Percentiles rank a stretch among this genome's conserved stretches.
These are phyloP conservation scores for Protula sp. DNA, from an alignment of 2,888 invertebrate genomes.

Conservation along the genomic window DNA sequence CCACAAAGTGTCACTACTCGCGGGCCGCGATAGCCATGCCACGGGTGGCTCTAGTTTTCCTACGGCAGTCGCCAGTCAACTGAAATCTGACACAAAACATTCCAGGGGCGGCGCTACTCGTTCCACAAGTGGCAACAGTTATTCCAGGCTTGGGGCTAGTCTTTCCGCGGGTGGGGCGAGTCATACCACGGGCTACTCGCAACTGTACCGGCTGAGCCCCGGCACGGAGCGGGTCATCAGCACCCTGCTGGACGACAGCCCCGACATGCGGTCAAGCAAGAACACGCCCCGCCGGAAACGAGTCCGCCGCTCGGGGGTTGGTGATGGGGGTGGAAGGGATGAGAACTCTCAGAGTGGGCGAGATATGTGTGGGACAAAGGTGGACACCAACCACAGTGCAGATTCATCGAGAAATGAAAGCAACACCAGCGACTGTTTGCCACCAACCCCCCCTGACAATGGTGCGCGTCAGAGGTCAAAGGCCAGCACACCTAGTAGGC, in stretches of 20 bases:
- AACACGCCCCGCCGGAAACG: background rate
- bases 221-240: background rate
- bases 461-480: slow-evolving; percentile 6
- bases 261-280: too few species aligned
- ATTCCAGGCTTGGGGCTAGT: background rate
- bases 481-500: slow-evolving; percentile 9
- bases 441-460: slow-evolving; percentile 44
- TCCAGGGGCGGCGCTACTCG: background rate
- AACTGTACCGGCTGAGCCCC: background rate
- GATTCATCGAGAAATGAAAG: slow-evolving; percentile 17
- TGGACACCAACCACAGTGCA: background rate
- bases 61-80: background rate
- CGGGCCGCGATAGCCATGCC: background rate
- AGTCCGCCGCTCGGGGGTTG: too few species aligned
- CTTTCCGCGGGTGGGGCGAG: background rate
- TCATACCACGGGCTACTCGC: background rate
- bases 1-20: background rate
- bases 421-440: slow-evolving; percentile 38
- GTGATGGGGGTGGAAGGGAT: background rate
- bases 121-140: background rate
- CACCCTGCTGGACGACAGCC: too few species aligned
- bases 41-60: too few species aligned
- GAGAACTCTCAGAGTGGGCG: background rate
- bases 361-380: background rate
- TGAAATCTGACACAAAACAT: background rate